Evolutionary conservation across 2,113 vertebrate genomes (phyloP).

Genomic region (Platichthys flesus): DNA sequence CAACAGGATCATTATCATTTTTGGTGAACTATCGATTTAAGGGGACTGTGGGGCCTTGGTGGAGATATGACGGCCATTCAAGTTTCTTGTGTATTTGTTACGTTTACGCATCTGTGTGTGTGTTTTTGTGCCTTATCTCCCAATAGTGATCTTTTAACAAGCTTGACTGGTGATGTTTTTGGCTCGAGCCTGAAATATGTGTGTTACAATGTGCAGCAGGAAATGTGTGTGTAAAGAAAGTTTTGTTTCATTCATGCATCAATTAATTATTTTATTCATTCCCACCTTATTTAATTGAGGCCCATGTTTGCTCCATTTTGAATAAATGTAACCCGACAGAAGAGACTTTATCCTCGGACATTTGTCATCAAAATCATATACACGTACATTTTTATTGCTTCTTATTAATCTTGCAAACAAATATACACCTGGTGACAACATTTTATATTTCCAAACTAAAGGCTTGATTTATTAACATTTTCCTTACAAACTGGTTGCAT

Average conservation of each 20-base stretch:
- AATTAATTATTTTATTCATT: slow-evolving; percentile 12
- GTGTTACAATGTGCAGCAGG: no score
- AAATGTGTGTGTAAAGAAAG: neutral
- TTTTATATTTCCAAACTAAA: slow-evolving; percentile 10
- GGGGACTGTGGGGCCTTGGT: no score
- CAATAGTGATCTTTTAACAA: no score
- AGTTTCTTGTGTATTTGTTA: no score
- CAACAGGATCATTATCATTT: no score
- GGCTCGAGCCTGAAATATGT: no score
- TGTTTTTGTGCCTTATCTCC: no score
- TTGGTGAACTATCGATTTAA: no score
- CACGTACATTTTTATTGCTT: slow-evolving; percentile 24
- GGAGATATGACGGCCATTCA: no score
- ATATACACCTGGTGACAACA: slow-evolving; percentile 13
- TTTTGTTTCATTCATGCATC: neutral
- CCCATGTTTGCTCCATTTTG: neutral
- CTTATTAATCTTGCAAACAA: slow-evolving; percentile 1
- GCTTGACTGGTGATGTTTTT: no score
- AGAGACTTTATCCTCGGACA: neutral
- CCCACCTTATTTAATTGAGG: neutral
- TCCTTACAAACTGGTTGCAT: neutral
- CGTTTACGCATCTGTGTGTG: neutral
- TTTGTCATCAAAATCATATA: slow-evolving; percentile 18
- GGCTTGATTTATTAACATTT: slow-evolving; percentile 7
- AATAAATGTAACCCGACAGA: neutral